Conservation (phyloP, 2,113 vertebrate genomes). For the Trachemys scripta region DNA sequence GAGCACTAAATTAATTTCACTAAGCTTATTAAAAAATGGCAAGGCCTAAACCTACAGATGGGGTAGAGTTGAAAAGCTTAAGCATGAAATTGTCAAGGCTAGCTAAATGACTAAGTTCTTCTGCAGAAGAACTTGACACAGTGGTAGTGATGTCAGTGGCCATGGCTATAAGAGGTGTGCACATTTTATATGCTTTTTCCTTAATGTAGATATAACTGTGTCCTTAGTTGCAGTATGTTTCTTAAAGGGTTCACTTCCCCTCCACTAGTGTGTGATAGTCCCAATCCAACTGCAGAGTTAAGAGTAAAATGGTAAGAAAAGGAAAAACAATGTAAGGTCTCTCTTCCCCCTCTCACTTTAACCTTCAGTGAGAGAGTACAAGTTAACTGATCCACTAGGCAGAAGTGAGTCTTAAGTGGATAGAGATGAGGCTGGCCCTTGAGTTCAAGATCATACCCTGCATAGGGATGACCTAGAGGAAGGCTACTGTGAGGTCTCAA, state of each 20-base stretch:
- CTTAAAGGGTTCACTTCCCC: background rate
- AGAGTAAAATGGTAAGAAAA: background rate
- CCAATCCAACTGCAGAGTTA: background rate
- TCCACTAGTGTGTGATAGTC: background rate
- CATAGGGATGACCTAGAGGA: background rate
- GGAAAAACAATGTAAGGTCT: too few relatives aligned
- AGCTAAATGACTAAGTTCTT: too few relatives aligned
- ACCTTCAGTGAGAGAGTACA: background rate
- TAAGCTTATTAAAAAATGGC: too few relatives aligned
- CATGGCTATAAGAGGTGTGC: too few relatives aligned
- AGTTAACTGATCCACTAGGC: background rate
- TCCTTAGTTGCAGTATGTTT: background rate
- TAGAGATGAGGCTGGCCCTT: background rate
- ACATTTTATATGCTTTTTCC: background rate
- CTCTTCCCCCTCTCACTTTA: background rate
- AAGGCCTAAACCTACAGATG: too few relatives aligned
- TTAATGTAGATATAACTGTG: background rate
- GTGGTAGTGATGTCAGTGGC: too few relatives aligned
- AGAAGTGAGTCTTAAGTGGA: background rate
- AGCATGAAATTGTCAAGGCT: too few relatives aligned
- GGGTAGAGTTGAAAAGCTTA: too few relatives aligned
- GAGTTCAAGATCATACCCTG: background rate
- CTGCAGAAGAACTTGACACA: too few relatives aligned
- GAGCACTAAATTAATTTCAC: too few relatives aligned
- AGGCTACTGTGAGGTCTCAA: background rate